phyloP scores from a whole-genome alignment of 2,113 vertebrate species.

The Pontoporia blainvillei region DNA sequence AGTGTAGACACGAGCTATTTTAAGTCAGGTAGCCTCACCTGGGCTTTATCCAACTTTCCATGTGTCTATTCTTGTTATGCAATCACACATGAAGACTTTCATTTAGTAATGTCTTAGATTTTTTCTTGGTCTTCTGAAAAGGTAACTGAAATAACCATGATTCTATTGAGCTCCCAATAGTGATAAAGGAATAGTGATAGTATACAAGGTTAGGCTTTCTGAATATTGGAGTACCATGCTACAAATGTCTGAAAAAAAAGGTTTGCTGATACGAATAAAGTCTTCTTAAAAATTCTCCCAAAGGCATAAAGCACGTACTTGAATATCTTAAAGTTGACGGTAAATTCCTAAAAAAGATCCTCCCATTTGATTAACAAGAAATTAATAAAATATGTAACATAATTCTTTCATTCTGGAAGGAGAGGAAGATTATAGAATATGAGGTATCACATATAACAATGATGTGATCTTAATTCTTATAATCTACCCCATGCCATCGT shows the following conservation, averaged over 20 bases:
- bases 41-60: not conserved
- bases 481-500: not conserved
- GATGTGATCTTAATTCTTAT: not conserved
- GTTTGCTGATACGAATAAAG: not conserved
- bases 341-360: not conserved
- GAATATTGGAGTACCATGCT: not conserved
- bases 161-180: not conserved
- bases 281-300: not conserved
- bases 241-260: not conserved
- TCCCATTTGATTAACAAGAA: not conserved
- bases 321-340: not conserved
- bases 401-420: conserved; percentile 1
- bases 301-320: not conserved
- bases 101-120: not conserved
- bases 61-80: not conserved
- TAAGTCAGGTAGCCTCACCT: not conserved
- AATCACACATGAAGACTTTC: not conserved
- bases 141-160: not conserved
- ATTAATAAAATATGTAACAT: not conserved
- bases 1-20: not conserved
- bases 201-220: not conserved
- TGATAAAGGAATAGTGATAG: not conserved
- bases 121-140: conserved; percentile 13
- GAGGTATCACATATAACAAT: not conserved
- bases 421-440: not conserved